Conservation (phyloP, 2,113 vertebrate species). For the Theristicus caerulescens region DNA sequence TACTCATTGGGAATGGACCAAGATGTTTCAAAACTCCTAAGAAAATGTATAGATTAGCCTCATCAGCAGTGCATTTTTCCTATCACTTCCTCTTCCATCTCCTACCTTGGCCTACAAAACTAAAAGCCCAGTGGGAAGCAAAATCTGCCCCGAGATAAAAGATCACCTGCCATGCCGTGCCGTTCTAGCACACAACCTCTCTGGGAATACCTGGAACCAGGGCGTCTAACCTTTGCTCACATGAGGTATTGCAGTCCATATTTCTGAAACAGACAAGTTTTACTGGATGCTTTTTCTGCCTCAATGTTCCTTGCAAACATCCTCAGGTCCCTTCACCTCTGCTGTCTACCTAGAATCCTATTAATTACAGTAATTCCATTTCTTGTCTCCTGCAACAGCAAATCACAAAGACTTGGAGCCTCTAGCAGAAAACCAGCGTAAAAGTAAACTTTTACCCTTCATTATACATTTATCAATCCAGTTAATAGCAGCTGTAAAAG, state of each 20-base stretch:
- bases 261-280: background rate
- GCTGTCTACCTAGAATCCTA: background rate
- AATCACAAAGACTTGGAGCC: background rate
- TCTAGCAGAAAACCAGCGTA: background rate
- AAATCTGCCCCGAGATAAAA: background rate
- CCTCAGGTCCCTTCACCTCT: background rate
- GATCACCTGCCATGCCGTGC: accelerated
- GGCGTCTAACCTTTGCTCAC: background rate
- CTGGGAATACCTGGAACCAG: background rate
- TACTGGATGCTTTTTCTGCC: background rate
- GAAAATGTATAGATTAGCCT: background rate
- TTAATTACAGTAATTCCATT: background rate
- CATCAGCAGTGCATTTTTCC: background rate
- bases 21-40: background rate
- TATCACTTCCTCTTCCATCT: background rate
- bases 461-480: background rate
- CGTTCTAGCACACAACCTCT: background rate
- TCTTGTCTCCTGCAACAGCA: background rate
- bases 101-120: background rate
- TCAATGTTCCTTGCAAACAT: background rate
- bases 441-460: background rate
- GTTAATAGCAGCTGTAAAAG: background rate
- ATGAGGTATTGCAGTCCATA: accelerated
- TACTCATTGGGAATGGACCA: background rate
- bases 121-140: background rate